These are phyloP conservation scores for Acanthosepion lycidas DNA, from an alignment of 2,888 invertebrate species.

Conservation along the genomic window DNA sequence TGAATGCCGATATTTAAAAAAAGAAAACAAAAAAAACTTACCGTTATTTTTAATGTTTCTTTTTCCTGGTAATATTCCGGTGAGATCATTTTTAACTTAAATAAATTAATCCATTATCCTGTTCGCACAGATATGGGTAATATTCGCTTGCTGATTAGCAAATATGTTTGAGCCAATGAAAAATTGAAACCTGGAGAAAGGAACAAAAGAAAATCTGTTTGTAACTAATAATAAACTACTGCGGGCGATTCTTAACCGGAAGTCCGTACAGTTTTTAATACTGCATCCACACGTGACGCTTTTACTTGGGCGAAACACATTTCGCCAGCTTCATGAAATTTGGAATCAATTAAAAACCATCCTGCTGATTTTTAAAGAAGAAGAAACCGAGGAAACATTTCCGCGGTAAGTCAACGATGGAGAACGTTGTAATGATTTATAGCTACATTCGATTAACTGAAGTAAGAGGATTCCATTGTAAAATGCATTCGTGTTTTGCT, in stretches of 20 bases:
- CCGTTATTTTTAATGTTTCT: background rate
- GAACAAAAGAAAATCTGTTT: background rate
- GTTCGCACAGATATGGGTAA: background rate
- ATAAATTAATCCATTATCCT: background rate
- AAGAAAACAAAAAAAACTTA: background rate
- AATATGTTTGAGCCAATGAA: background rate
- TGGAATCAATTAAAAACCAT: background rate
- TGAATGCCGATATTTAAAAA: too few species aligned
- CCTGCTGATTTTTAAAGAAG: background rate
- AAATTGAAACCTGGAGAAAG: background rate
- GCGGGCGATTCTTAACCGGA: background rate
- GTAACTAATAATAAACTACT: background rate
- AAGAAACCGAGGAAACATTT: background rate
- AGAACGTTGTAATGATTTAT: background rate
- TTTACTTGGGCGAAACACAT: background rate
- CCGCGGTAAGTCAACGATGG: background rate
- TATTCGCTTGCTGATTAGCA: background rate
- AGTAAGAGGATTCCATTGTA: too few species aligned
- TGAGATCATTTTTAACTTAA: background rate
- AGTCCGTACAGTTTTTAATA: background rate
- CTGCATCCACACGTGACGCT: background rate
- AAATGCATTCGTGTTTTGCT: too few species aligned
- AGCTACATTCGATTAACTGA: too few species aligned
- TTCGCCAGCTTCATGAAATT: background rate
- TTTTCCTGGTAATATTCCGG: background rate